Percentiles rank a stretch among this genome's conserved stretches.
These are phyloP conservation scores for Aldrovandia affinis DNA, from an alignment of 2,797 vertebrate genomes.

Conservation along the genomic window DNA sequence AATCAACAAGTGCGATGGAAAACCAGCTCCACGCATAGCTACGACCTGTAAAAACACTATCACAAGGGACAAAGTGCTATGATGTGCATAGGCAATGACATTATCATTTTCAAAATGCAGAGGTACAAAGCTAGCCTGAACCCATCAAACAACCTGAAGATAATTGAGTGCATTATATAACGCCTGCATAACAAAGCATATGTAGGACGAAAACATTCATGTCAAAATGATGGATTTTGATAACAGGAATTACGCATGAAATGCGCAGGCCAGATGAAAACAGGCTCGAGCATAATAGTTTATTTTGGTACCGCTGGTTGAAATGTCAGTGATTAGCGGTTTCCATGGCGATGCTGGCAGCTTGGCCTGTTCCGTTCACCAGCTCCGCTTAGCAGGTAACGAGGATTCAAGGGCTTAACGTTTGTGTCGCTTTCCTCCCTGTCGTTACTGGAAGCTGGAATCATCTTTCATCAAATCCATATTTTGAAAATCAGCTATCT, in stretches of 20 bases:
- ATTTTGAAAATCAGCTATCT: not conserved
- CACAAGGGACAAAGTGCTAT: constrained; percentile 58
- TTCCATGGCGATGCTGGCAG: constrained; percentile 72
- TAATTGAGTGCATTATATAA: not conserved
- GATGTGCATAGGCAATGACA: constrained; percentile 55
- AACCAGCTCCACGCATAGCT: constrained; percentile 32
- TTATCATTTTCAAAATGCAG: constrained; percentile 33
- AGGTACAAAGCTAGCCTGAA: not conserved
- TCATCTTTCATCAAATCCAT: constrained; percentile 20
- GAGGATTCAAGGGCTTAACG: constrained; percentile 47
- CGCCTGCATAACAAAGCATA: not conserved
- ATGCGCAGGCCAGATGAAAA: constrained; percentile 41
- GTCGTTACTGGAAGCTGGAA: too few species aligned
- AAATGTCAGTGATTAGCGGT: constrained; percentile 69
- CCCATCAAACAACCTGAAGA: not conserved
- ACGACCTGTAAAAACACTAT: not conserved
- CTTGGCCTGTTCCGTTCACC: constrained; percentile 63
- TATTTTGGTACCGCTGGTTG: constrained; percentile 56
- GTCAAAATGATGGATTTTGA: constrained; percentile 20
- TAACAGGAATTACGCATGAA: constrained; percentile 34
- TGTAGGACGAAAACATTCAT: constrained; percentile 17
- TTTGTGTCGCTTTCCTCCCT: constrained; percentile 43
- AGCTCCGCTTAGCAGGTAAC: constrained; percentile 53
- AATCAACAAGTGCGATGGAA: not conserved
- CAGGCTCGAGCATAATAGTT: constrained; percentile 60